phyloP scores from a whole-genome alignment of 2,797 vertebrate species.

The Pygocentrus nattereri region DNA sequence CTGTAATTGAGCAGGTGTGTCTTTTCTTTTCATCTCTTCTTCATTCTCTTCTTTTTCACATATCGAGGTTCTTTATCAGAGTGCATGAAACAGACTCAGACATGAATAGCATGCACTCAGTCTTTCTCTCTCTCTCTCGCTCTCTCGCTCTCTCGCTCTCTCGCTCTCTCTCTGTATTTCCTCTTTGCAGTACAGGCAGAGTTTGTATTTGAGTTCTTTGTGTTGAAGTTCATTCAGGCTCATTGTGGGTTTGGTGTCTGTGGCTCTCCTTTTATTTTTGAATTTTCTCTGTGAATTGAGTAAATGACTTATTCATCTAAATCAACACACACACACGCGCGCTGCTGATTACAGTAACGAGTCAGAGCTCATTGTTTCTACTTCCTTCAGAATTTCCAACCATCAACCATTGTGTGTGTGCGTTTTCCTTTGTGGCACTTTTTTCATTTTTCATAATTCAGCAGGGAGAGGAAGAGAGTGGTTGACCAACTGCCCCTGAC shows the following conservation, averaged over 20 bases:
- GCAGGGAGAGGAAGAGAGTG: not conserved
- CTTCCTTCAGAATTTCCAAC: not conserved
- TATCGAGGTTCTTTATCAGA: not conserved
- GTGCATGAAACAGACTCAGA: not conserved
- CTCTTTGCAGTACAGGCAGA: not conserved
- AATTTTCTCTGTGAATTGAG: not conserved
- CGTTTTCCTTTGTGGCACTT: not conserved
- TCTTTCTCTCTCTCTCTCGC: not conserved
- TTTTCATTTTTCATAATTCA: conserved; percentile 36
- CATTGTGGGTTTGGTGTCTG: not conserved
- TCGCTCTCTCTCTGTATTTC: not conserved
- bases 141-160: not conserved
- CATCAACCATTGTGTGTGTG: not conserved
- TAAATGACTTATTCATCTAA: not conserved
- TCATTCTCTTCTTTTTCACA: not conserved
- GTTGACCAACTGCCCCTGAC: conserved; percentile 29
- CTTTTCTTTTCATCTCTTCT: not conserved
- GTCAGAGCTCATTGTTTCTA: not conserved
- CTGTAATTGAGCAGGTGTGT: conserved; percentile 4
- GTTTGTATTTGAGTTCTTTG: not conserved
- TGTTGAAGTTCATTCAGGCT: not conserved
- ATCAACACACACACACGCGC: conserved; percentile 1
- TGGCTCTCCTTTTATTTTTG: not conserved
- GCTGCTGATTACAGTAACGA: not conserved
- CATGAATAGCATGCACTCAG: not conserved